phyloP scores from a whole-genome alignment of 2,113 vertebrate genomes.

The Polypterus bichir region DNA sequence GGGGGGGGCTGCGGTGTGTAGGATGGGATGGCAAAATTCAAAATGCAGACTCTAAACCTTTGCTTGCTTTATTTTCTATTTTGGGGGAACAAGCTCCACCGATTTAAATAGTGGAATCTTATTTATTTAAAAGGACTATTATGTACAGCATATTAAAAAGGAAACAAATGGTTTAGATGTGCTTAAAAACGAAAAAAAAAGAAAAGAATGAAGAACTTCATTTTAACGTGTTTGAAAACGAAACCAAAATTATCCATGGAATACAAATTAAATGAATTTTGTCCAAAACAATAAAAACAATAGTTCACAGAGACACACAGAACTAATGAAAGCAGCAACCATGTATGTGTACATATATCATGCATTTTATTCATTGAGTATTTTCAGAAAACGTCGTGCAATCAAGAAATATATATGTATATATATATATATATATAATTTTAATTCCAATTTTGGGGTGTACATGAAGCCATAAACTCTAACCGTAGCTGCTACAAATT shows the following conservation, averaged over 20 bases:
- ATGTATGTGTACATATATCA: constrained; percentile 31
- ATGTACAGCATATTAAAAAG: too few species aligned
- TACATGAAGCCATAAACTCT: constrained; percentile 21
- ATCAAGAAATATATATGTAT: neutral
- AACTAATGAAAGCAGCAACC: constrained; percentile 6
- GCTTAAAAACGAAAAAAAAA: too few species aligned
- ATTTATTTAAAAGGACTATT: constrained; percentile 15
- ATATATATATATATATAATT: neutral
- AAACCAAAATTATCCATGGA: constrained; percentile 23
- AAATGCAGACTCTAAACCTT: neutral
- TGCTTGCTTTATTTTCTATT: constrained; percentile 20
- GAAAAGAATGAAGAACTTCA: too few species aligned
- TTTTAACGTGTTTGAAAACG: constrained; percentile 18
- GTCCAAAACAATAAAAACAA: constrained; percentile 14
- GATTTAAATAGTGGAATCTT: constrained; percentile 28
- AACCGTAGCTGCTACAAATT: constrained; percentile 27
- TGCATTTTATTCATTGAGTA: constrained; percentile 19
- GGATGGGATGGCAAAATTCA: neutral
- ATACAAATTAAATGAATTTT: constrained; percentile 20
- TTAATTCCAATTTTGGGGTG: constrained; percentile 22
- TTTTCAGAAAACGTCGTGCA: constrained; percentile 31
- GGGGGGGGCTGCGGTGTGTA: too few species aligned
- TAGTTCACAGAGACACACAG: constrained; percentile 10
- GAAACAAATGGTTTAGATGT: too few species aligned
- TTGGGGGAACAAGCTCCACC: constrained; percentile 31